Evolutionary conservation across 2,113 vertebrate genomes (phyloP), one percentile per base, ranked within the genome.

Genomic region (Aegotheles bennettii): DNA sequence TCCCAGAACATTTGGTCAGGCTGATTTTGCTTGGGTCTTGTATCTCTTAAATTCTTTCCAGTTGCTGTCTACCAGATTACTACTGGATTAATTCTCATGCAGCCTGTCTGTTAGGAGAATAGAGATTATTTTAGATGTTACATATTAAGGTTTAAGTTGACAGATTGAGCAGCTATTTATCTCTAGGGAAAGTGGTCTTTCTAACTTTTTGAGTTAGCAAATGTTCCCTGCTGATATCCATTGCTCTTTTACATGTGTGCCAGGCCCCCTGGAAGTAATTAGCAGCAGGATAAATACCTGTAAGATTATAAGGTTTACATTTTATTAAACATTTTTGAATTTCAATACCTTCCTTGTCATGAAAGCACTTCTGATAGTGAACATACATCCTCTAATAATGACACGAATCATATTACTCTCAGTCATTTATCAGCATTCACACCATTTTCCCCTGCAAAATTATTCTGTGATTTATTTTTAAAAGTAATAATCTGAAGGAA

Each of bases 221-320:
- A 91, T 89, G 90, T 70, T 96, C 89, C 96, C 95, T 89, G 92
- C 96, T 96, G 94, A 56, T 94, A 96, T 69, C 86, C 81, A 77
- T 87, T 97, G 95, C 90, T 93, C 60, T 96, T 75, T 69, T 93
- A 95, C 92, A 95, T 90, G 81, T 94, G 87, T 92, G 70, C 94
- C 90, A 87, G 94, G 86, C 94, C 92, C 94, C 95, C 83, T 96
- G 92, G 92, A 96, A 93, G 93, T 94, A 96, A 96, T 97, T 96
- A 97, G 74, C 92, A 94, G 87, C 70, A 89, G 81, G 87, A 93
- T 93, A 97, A 97, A 96, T 96, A 96, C 95, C 94, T 94, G 94
- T 70, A 95, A 95, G 93, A 96, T 96, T 96, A 95, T 89, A 94
- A 89, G 81, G 91, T 94, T 97, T 94, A 87, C 67, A 87, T 89